Base-by-base conservation (phyloP, 2,888 invertebrate genomes). In the Cryptophagus acutangulus region DNA sequence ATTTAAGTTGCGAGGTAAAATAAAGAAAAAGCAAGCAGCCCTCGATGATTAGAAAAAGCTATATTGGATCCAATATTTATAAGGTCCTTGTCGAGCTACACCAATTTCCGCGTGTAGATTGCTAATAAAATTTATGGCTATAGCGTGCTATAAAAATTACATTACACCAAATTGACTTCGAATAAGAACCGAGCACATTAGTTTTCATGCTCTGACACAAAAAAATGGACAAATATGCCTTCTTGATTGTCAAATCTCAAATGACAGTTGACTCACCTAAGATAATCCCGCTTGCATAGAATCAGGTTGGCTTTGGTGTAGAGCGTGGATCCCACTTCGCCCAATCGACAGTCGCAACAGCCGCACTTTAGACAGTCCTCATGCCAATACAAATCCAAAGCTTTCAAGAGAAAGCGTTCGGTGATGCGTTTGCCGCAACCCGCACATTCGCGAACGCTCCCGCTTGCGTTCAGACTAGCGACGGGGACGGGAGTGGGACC, bases 331-430 rank as follows among this genome's bases (percentile, higher is more conserved):
- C 92, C 92, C 26, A 92, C 90, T 71, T 93, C 92, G 1, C 91
- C 92, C n/a, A 93, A 79, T 36, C 91, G 77, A 68, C 91, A 92
- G 70, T 91, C 89, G 65, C 93, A 93, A 71, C 91, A 91, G 44
- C 89, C 88, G 63, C 89, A 89, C 65, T 92, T 92, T 49, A 93
- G 77, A 62, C 92, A 92, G 71, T 92, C 92, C 59, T 93, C 92
- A 72, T 93, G 93, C 92, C 93, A 93, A 71, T 81, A 88, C 65
- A 89, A 76, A 66, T 92, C 91, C 71, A 92, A 74, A 0, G 91
- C 91, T 64, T 86, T 87, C 54, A 91, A 76, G 30, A 91, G 77
- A 68, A 77, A 87, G 30, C 54, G 34, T 30, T 89, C 90, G 2
- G 83, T 84, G 69, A 92, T 92, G 52, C 82, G 76, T 70, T 89